These are phyloP conservation scores for Drosophila guanche DNA, from an alignment of 1,140 invertebrate genomes.

Conservation along the genomic window DNA sequence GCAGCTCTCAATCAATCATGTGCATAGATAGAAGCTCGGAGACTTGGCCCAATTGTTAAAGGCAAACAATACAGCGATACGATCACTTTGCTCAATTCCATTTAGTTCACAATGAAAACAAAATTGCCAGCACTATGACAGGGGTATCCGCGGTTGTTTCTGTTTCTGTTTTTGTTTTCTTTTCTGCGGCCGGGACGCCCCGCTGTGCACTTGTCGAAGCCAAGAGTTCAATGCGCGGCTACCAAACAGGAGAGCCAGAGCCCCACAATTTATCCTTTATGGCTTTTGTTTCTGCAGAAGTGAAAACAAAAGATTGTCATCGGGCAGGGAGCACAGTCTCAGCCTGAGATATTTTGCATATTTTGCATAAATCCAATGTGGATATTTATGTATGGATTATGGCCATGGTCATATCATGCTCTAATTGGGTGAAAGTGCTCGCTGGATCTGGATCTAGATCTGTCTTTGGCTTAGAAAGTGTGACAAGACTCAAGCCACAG, in stretches of 20 bases:
- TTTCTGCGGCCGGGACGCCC: slow-evolving; percentile 44
- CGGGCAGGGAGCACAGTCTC: slow-evolving; percentile 20
- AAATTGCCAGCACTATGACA: slow-evolving; percentile 45
- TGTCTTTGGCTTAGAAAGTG: slow-evolving; percentile 64
- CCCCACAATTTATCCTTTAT: slow-evolving; percentile 77
- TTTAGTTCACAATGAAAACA: slow-evolving; percentile 69
- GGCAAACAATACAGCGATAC: slow-evolving; percentile 60
- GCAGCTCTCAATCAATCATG: slow-evolving; percentile 60
- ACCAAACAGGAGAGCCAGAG: slow-evolving; percentile 46
- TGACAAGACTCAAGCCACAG: slow-evolving; percentile 66
- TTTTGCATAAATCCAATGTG: slow-evolving; percentile 11
- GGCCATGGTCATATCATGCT: slow-evolving; percentile 29
- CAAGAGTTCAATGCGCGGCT: slow-evolving; percentile 77
- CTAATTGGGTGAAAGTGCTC: slow-evolving; percentile 77
- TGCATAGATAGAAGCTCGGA: slow-evolving; percentile 59
- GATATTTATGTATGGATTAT: slow-evolving; percentile 1
- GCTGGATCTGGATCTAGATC: background rate
- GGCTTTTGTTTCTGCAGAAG: slow-evolving; percentile 80
- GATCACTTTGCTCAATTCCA: slow-evolving; percentile 48
- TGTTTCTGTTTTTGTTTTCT: slow-evolving; percentile 23
- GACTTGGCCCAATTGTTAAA: slow-evolving; percentile 66
- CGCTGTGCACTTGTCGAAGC: slow-evolving; percentile 82
- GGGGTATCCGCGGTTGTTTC: slow-evolving; percentile 1
- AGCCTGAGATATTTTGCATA: slow-evolving; percentile 29
- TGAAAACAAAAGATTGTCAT: slow-evolving; percentile 83